Evolutionary conservation across 2,888 invertebrate genomes (phyloP), one percentile per base, ranked within the genome.

Genomic region (Agelastica alni): DNA sequence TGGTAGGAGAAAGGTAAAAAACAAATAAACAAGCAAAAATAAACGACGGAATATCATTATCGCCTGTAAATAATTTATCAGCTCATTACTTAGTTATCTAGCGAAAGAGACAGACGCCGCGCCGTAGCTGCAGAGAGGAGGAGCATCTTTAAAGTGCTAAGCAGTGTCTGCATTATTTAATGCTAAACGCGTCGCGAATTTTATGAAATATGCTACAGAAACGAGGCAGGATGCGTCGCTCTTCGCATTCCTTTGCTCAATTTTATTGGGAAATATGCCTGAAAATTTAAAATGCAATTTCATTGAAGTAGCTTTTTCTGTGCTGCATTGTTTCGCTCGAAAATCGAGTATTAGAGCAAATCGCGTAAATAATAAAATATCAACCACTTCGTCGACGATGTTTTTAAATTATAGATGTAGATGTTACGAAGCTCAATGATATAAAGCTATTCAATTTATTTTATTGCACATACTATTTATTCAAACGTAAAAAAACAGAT

Each of bases 161-260:
- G 57, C 51, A 60, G 49, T 48, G 31, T 36, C 18, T 60, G 57
- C 54, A 58, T 60, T 60, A 56, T 55, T 57, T 53, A 60, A 44
- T 31, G 45, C 48, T 37, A 42, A 47, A 44, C 52, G 51, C 51
- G 57, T 54, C 59, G 46, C 16, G 43, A 46, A 57, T 49, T 59
- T 51, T 58, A 49, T 60, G 57, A 55, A 55, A 55, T 58, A 58
- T 55, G 43, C 39, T 37, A 34, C 44, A 41, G 45, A 28, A 56
- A 56, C 36, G 34, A 43, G 51, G 39, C 32, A 43, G 37, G 39
- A 53, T 47, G 56, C 46, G 46, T 49, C 47, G 52, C 37, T 42
- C 44, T 53, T 47, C 44, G 32, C 53, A 56, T 53, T 14, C 53
- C 37, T 41, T 59, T 34, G 42, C 51, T 36, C 26, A 55, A 51